Base-by-base conservation (phyloP, 2,113 vertebrate species). In the Epinephelus moara region DNA sequence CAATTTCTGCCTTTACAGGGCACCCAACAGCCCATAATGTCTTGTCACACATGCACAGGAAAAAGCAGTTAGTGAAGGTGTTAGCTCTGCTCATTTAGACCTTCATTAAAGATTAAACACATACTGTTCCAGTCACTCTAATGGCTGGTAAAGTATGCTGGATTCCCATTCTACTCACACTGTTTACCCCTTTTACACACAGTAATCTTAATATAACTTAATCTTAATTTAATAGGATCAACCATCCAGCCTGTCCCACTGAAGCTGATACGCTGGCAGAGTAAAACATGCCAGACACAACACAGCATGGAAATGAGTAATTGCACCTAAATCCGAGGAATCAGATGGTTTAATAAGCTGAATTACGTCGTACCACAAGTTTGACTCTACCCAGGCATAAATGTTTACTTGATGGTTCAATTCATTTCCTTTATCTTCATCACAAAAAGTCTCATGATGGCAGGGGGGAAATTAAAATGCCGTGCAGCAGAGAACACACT, bases 261-360 rank as follows among this genome's bases (percentile, higher is more conserved):
- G 52, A 74, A 67, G 68, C 53, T 63, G 75, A 77, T 82, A 82
- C 5, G 4, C 52, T 37, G 3, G 73, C 53, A 75, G 56, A 68
- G 68, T 10, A 69, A 77, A 77, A 49, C 57, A 84, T 40, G 64
- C 4, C 69, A 81, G 73, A 60, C 70, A 79, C 57, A 72, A 59
- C 56, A 74, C n/a, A 79, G 73, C 69, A 71, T 64, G 69, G 71
- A 80, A 73, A 71, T 60, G 27, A 59, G 63, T 76, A 74, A 90
- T 75, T 85, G 73, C 40, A 37, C 13, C 52, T 74, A 84, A 87
- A 83, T 87, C 76, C 55, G n/a, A 25, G 50, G 70, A 49, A 74
- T 85, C 59, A 85, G n/a, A 55, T 70, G 49, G 19, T 78, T 78
- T 85, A 78, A 88, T 89, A 73, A 70, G 19, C 14, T 40, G 12